phyloP scores from a whole-genome alignment of 1,140 invertebrate genomes.

The Drosophila teissieri region DNA sequence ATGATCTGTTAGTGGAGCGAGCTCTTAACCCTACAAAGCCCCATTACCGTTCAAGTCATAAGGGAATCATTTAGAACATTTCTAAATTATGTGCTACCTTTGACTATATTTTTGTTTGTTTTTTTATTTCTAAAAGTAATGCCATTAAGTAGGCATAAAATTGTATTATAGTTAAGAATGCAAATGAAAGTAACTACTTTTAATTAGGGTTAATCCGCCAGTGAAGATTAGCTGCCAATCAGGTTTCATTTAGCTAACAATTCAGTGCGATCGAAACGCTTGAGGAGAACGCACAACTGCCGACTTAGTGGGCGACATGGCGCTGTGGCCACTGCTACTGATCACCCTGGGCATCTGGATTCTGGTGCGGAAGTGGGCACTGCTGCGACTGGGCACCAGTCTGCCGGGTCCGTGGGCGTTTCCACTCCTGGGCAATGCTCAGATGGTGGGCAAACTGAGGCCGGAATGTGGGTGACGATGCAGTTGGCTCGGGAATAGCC shows the following conservation, averaged over 20 bases:
- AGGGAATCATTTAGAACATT: too few relatives aligned
- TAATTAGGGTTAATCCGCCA: slow-evolving; percentile 4
- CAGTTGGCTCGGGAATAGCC: too few relatives aligned
- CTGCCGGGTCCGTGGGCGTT: slow-evolving; percentile 73
- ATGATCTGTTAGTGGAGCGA: slow-evolving; percentile 2
- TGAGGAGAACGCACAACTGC: background rate
- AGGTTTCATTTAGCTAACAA: slow-evolving; percentile 1
- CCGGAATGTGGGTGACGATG: slow-evolving; percentile 69
- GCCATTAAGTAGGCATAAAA: too few relatives aligned
- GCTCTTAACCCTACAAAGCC: slow-evolving; percentile 2
- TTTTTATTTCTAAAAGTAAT: too few relatives aligned
- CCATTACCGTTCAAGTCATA: background rate
- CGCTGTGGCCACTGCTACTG: slow-evolving; percentile 35
- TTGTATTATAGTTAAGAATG: too few relatives aligned
- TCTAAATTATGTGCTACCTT: too few relatives aligned
- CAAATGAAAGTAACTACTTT: background rate
- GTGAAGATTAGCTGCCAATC: slow-evolving; percentile 33
- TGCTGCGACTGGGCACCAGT: slow-evolving; percentile 43
- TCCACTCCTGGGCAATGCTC: slow-evolving; percentile 73
- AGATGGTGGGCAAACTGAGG: slow-evolving; percentile 73
- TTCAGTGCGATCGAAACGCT: slow-evolving; percentile 1
- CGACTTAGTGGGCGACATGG: slow-evolving; percentile 25
- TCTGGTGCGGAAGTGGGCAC: slow-evolving; percentile 36
- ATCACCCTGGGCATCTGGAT: slow-evolving; percentile 21
- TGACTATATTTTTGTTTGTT: background rate